phyloP scores from a whole-genome alignment of 2,797 vertebrate genomes.

The Artibeus lituratus region DNA sequence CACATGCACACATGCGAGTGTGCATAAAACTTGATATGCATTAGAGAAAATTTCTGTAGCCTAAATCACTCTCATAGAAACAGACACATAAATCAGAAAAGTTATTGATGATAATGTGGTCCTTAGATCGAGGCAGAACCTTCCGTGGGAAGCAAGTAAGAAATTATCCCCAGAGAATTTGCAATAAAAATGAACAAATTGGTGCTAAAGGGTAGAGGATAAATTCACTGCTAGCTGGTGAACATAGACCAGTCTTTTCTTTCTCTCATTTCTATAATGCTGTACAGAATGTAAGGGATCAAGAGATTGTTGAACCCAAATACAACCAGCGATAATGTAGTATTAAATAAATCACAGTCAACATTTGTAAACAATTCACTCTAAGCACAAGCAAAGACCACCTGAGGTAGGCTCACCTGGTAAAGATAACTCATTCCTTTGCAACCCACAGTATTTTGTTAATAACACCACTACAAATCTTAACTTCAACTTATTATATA shows the following conservation, averaged over 20 bases:
- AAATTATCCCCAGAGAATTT: not conserved
- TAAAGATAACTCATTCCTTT: not conserved
- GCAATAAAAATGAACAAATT: constrained; percentile 4
- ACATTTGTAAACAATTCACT: constrained; percentile 1
- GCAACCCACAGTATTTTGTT: not conserved
- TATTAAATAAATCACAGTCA: constrained; percentile 29
- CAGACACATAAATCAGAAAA: not conserved
- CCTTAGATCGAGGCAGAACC: not conserved
- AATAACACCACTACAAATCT: not conserved
- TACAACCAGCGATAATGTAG: not conserved
- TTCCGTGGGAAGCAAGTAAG: not conserved
- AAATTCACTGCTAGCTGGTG: not conserved
- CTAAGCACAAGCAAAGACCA: not conserved
- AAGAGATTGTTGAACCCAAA: constrained; percentile 18
- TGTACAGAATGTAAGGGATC: not conserved
- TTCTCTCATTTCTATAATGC: constrained; percentile 4
- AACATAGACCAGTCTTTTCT: not conserved
- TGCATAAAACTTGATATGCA: not conserved
- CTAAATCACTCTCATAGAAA: not conserved
- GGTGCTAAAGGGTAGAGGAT: not conserved
- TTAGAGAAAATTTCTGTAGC: not conserved
- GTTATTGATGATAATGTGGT: not conserved
- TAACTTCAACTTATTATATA: not conserved
- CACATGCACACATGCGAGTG: not conserved
- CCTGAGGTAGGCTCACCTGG: not conserved